phyloP scores from a whole-genome alignment of 2,888 invertebrate genomes.

The Erynnis tages region DNA sequence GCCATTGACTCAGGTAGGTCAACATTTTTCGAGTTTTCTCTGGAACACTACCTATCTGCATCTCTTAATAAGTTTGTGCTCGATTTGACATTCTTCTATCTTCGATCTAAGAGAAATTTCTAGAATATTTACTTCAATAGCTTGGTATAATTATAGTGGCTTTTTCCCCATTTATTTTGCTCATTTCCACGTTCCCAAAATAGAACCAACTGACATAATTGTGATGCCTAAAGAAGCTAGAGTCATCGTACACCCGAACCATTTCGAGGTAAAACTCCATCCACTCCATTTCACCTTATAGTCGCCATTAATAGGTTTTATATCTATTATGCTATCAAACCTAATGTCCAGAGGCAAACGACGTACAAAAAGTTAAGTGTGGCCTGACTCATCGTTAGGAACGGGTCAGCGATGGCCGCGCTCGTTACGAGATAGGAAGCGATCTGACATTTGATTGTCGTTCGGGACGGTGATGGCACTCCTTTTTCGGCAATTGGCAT shows the following conservation, averaged over 20 bases:
- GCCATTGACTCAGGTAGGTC: too few relatives aligned
- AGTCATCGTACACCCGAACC: background rate
- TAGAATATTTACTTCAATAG: too few relatives aligned
- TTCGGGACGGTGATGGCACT: background rate
- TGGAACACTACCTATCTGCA: too few relatives aligned
- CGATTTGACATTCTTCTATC: too few relatives aligned
- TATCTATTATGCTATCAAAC: conserved; percentile 11
- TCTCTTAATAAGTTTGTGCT: too few relatives aligned
- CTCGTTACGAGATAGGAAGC: conserved; percentile 11
- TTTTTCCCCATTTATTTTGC: too few relatives aligned
- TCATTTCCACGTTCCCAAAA: too few relatives aligned
- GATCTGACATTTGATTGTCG: conserved; percentile 13
- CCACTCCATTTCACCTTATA: background rate
- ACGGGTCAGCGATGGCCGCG: background rate
- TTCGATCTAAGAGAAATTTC: too few relatives aligned
- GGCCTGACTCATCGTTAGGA: conserved; percentile 17
- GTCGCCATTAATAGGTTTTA: conserved; percentile 10
- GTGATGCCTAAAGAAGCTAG: background rate
- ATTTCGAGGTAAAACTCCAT: background rate
- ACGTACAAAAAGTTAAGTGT: conserved; percentile 19
- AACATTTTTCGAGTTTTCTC: too few relatives aligned
- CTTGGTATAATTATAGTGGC: too few relatives aligned
- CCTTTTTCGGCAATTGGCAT: background rate
- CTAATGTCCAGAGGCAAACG: conserved; percentile 14
- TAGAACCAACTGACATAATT: too few relatives aligned